Evolutionary conservation across 2,113 vertebrate species (phyloP).

Genomic region (Chaenocephalus aceratus): DNA sequence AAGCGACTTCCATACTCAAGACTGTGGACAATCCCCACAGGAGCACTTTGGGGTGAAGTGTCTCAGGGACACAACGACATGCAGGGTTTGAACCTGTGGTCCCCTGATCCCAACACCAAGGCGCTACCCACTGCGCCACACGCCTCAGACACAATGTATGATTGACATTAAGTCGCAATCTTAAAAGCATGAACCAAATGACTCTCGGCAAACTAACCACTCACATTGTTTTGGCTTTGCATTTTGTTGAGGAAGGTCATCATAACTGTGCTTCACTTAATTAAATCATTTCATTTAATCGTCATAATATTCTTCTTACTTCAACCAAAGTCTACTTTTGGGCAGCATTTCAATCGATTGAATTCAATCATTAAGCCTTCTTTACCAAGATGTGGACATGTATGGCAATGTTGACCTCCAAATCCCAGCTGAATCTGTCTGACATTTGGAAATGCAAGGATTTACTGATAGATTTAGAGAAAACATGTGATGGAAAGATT

Average conservation of each 20-base stretch:
- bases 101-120: too few species aligned
- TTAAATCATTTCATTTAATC: constrained; percentile 7
- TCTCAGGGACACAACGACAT: too few species aligned
- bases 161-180: constrained; percentile 17
- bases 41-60: too few species aligned
- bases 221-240: not conserved
- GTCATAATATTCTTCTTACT: not conserved
- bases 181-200: constrained; percentile 13
- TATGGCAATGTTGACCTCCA: not conserved
- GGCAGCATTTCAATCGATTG: not conserved
- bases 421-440: not conserved
- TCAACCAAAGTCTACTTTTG: not conserved
- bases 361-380: not conserved
- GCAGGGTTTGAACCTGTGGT: too few species aligned
- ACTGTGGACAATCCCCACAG: too few species aligned
- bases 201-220: not conserved
- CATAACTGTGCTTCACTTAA: not conserved
- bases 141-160: not conserved
- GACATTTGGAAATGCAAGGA: not conserved
- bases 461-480: not conserved
- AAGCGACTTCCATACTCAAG: too few species aligned
- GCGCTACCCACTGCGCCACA: too few species aligned
- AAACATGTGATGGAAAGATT: not conserved
- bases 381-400: not conserved
- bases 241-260: not conserved